These are phyloP conservation scores for Brachyhypopomus gauderio DNA, from an alignment of 2,113 vertebrate species.

Conservation along the genomic window DNA sequence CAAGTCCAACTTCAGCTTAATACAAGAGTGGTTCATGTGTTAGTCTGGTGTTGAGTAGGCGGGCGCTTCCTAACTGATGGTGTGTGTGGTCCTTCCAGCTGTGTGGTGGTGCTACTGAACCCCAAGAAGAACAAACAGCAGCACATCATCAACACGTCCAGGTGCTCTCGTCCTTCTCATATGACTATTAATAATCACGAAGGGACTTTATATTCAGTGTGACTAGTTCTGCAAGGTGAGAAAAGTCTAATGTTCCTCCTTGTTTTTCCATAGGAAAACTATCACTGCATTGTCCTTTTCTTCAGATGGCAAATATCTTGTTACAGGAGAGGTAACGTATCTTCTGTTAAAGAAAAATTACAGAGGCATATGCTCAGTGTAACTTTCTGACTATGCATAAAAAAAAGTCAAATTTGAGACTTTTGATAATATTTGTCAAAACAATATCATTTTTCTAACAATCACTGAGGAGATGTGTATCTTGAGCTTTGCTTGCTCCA, in stretches of 20 bases:
- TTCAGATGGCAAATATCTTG: conserved; percentile 92
- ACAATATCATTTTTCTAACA: background rate
- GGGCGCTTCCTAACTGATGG: background rate
- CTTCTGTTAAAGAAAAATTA: background rate
- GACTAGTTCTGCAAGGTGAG: background rate
- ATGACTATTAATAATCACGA: background rate
- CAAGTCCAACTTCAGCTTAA: no score
- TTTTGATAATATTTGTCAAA: background rate
- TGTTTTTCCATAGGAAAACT: conserved; percentile 81
- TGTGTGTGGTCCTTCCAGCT: conserved; percentile 71
- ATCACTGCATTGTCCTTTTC: conserved; percentile 95
- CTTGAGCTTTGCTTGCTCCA: background rate
- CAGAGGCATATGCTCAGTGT: no score
- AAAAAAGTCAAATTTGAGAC: background rate
- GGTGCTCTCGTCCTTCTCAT: conserved; percentile 66
- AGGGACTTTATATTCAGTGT: background rate
- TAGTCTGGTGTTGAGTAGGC: conserved; percentile 27
- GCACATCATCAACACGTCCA: conserved; percentile 93
- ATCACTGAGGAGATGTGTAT: background rate
- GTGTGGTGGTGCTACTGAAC: conserved; percentile 93
- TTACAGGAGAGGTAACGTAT: conserved; percentile 93
- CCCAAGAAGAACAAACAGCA: conserved; percentile 89
- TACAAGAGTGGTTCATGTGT: background rate
- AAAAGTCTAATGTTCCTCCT: conserved; percentile 14
- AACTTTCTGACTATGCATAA: background rate